Conservation (phyloP, 2,797 vertebrate genomes). For the Enteromius anoplus region DNA sequence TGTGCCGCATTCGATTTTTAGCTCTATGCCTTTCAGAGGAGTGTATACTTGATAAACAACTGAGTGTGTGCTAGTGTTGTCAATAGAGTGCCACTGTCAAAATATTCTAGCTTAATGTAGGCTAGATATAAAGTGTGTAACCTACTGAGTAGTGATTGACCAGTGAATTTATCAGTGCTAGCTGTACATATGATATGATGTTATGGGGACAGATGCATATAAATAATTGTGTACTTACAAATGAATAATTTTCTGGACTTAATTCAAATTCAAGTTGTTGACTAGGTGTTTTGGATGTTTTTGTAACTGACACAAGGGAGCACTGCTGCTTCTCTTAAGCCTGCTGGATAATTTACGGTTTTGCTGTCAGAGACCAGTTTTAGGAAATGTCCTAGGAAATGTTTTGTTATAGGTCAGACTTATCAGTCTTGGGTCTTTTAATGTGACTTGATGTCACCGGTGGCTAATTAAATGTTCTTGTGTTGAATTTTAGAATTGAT, state of each 20-base stretch:
- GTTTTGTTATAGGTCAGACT: neutral
- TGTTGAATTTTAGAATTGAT: neutral
- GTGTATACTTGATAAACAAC: neutral
- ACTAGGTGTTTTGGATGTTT: neutral
- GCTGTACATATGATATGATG: neutral
- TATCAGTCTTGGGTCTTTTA: neutral
- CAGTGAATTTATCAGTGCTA: neutral
- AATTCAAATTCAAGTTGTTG: neutral
- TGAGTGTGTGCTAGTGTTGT: neutral
- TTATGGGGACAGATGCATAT: neutral
- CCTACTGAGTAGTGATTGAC: neutral
- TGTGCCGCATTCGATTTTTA: neutral
- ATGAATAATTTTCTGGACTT: neutral
- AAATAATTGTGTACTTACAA: neutral
- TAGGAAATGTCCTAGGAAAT: neutral
- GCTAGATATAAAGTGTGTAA: neutral
- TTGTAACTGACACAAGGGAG: neutral
- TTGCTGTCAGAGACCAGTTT: conserved; percentile 1
- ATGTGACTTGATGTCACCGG: neutral
- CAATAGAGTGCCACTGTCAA: neutral
- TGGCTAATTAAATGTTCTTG: neutral
- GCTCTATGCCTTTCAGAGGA: neutral
- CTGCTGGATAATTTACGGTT: neutral
- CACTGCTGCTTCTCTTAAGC: neutral
- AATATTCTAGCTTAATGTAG: neutral